Evolutionary conservation across 2,888 invertebrate species (phyloP), one percentile per base, ranked within the genome.

Genomic region (Noctua fimbriata): DNA sequence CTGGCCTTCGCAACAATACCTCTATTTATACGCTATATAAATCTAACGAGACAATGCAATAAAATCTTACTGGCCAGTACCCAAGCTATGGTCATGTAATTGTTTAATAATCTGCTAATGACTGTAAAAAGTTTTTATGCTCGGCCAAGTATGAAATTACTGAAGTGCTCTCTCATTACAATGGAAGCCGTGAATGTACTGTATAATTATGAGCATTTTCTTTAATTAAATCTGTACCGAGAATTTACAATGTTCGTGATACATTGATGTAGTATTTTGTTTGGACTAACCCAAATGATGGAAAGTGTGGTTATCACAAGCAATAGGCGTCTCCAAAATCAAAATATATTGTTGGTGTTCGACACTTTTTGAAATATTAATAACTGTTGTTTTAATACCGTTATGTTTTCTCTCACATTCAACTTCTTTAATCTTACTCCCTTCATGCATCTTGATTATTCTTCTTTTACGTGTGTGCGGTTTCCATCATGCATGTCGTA

Each of bases 31-130:
- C 63, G 41, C 28, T 41, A 21, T 47, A 86, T 79, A 83, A 83
- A 76, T 52, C 79, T 65, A 69, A 67, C 60, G 36, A 75, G 52
- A 28, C 18, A 73, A 41, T 44, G 78, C 67, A 82, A 86, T 80
- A 80, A 80, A 85, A 83, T 44, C 28, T 58, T 69, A 74, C 69
- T 69, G 74, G 60, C 65, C 66, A 66, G 41, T 44, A 67, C 16
- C n/a, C 66, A 52, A 73, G 76, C 66, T 66, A 76, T 74, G 71
- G 69, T 87, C 79, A 87, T 69, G 44, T 87, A 85, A 85, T 87
- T 85, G 80, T 81, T 84, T 75, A 75, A 84, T 84, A 70, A 74
- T 69, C 60, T 81, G 72, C 74, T 87, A 84, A 85, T 85, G 74
- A 67, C 32, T 74, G 72, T 77, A 77, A 85, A 85, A 77, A 87